These are phyloP conservation scores for Ennomos erosarius DNA, from an alignment of 2,888 invertebrate genomes.

Conservation along the genomic window DNA sequence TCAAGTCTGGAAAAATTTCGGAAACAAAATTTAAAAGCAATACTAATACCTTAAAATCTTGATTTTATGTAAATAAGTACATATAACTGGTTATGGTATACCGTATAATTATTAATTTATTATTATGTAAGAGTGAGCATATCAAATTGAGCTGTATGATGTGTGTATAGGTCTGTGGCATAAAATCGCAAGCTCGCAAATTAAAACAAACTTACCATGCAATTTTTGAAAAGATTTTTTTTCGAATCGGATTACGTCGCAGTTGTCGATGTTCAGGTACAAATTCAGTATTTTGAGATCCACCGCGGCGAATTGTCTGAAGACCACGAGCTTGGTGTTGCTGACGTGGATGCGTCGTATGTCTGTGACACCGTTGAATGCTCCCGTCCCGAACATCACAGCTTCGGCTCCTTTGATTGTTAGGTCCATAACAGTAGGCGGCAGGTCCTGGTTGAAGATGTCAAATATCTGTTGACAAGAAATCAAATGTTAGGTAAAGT, in stretches of 20 bases:
- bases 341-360: slow-evolving; percentile 83
- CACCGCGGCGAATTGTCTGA: slow-evolving; percentile 86
- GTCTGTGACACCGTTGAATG: slow-evolving; percentile 83
- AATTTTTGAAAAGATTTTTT: slow-evolving; percentile 87
- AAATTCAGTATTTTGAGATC: slow-evolving; percentile 86
- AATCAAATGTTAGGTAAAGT: background rate
- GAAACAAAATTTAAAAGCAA: no score
- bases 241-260: slow-evolving; percentile 86
- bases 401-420: slow-evolving; percentile 83
- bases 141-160: background rate
- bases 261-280: slow-evolving; percentile 85
- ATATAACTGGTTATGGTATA: no score
- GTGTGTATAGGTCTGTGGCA: background rate
- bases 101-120: no score
- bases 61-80: no score
- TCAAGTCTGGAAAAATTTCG: no score
- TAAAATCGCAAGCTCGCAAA: slow-evolving; percentile 13
- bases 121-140: no score
- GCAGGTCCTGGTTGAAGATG: slow-evolving; percentile 81
- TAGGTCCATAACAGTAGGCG: slow-evolving; percentile 85
- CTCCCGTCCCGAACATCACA: slow-evolving; percentile 82
- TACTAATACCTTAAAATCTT: no score
- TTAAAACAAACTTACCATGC: slow-evolving; percentile 67
- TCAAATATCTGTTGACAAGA: slow-evolving; percentile 70
- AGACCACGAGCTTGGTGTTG: slow-evolving; percentile 78